phyloP scores from a whole-genome alignment of 1,140 invertebrate genomes.

The Oncopeltus fasciatus region DNA sequence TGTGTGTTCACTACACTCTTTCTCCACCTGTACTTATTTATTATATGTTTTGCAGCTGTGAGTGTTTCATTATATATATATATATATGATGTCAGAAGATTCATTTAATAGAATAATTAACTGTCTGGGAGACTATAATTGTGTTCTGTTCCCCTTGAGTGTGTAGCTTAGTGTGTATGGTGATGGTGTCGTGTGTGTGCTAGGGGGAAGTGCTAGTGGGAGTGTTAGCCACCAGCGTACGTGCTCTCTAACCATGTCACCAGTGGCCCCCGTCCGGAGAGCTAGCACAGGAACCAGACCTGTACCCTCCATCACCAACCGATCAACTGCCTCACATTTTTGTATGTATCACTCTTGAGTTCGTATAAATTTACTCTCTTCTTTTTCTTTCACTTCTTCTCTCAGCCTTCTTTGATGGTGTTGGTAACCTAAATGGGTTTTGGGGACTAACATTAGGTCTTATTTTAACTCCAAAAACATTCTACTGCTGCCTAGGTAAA shows the following conservation, averaged over 20 bases:
- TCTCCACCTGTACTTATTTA: no score
- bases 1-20: no score
- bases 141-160: no score
- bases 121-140: no score
- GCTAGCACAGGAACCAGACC: constrained; percentile 23
- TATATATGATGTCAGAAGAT: no score
- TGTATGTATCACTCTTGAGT: not conserved
- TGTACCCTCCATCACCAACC: constrained; percentile 26
- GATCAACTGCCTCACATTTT: constrained; percentile 25
- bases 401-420: not conserved
- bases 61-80: no score
- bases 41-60: no score
- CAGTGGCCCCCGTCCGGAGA: constrained; percentile 22
- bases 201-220: constrained; percentile 14
- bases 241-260: constrained; percentile 25
- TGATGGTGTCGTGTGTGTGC: not conserved
- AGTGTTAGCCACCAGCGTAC: constrained; percentile 25
- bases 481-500: no score
- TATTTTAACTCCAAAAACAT: no score
- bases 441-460: no score
- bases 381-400: not conserved
- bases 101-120: no score
- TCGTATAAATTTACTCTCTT: not conserved
- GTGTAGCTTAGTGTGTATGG: not conserved
- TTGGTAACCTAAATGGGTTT: not conserved